Evolutionary conservation across 2,888 invertebrate genomes (phyloP), one percentile per base, ranked within the genome.

Genomic region (Malthinus seriepunctatus): DNA sequence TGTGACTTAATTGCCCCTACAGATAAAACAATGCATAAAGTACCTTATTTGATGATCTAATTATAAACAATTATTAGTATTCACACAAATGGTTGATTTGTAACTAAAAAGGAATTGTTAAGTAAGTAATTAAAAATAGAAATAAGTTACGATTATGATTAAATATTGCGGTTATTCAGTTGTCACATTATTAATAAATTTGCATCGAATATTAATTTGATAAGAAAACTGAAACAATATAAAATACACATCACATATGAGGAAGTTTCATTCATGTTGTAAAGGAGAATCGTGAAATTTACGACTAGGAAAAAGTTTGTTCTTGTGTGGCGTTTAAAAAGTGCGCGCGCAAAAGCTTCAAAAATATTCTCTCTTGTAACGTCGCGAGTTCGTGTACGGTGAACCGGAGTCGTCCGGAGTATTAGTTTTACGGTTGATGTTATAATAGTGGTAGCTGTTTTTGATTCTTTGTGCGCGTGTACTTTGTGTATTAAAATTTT

Each of bases 181-280:
- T 39, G 35, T 23, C 14, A 15, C 39, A 39, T 39, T 39, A 39
- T 12, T 39, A 14, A 23, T 23, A 23, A 23, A 23, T 23, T 23
- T 23, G 23, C 23, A 5, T 23, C 23, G 23, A 23, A 23, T 23
- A 23, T 23, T 23, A 23, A 23, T 23, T n/a, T 39, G 39, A 39
- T 39, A 39, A 39, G 39, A 15, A 39, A 39, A 15, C 5, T 14
- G 15, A 15, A 15, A 39, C 15, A 39, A 39, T 39, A 39, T 39
- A 39, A 15, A 23, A 23, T 23, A 39, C 39, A 9, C 15, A 39
- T 15, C 39, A 39, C 39, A 39, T 39, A 39, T 34, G 45, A 37
- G 46, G 52, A 46, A 52, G 46, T 44, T 55, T 55, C 55, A 49
- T 55, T 53, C 53, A 53, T 53, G 33, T 31, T n/a, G n/a, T n/a